Evolutionary conservation across 2,113 vertebrate species (phyloP).

Genomic region (Megaptera novaeangliae): DNA sequence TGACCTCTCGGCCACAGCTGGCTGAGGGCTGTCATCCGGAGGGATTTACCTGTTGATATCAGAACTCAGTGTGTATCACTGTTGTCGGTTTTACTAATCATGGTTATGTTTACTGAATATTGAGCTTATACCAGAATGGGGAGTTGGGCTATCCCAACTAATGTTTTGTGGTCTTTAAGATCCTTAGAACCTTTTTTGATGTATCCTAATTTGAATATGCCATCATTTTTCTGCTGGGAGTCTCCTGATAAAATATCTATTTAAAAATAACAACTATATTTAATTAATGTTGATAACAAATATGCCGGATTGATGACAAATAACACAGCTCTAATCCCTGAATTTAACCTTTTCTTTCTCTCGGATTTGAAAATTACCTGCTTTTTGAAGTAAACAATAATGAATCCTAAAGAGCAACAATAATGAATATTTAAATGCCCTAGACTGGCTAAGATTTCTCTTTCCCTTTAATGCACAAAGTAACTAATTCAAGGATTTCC

Average conservation of each 20-base stretch:
- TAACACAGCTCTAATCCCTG: background rate
- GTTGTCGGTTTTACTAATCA: background rate
- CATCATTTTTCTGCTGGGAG: background rate
- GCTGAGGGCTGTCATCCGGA: background rate
- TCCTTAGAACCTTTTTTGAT: background rate
- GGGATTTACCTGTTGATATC: background rate
- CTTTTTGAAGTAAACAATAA: background rate
- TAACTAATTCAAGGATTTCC: background rate
- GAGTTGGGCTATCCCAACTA: background rate
- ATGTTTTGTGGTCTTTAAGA: background rate
- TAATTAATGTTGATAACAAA: background rate
- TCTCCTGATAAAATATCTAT: background rate
- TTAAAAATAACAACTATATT: background rate
- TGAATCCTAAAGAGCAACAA: background rate
- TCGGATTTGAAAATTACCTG: background rate
- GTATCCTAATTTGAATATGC: background rate
- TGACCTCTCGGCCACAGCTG: background rate
- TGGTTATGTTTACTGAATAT: background rate
- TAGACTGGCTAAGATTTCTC: background rate
- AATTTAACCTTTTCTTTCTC: background rate
- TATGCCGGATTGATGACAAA: background rate
- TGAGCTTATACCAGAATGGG: background rate
- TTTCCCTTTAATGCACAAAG: background rate
- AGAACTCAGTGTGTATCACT: background rate
- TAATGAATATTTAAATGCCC: background rate